phyloP scores from a whole-genome alignment of 35 echinoderm and acorn worm genomes.

The Apostichopus parvimensis region DNA sequence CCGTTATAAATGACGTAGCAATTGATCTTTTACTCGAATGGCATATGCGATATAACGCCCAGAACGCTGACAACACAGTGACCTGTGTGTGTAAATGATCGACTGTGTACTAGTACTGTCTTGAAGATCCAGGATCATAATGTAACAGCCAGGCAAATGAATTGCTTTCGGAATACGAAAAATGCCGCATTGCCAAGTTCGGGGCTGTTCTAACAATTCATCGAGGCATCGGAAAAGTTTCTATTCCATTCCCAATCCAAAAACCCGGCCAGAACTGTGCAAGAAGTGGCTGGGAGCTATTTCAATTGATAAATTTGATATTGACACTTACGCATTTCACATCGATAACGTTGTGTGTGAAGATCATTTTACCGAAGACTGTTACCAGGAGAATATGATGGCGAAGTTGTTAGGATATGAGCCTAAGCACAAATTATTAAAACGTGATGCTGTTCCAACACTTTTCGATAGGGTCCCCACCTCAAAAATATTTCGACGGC shows the following conservation, averaged over 20 bases:
- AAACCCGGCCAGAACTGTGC: constrained; percentile 17
- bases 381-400: constrained; percentile 35
- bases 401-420: constrained; percentile 35
- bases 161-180: background rate
- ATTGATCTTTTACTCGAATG: constrained; percentile 15
- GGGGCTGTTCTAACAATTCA: constrained; percentile 32
- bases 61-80: no score
- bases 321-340: constrained; percentile 12
- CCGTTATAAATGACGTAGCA: constrained; percentile 17
- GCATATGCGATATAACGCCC: no score
- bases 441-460: constrained; percentile 9
- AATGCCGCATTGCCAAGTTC: constrained; percentile 41
- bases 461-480: background rate
- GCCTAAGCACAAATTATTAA: constrained; percentile 42
- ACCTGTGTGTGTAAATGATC: no score
- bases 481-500: background rate
- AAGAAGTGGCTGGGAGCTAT: constrained; percentile 18
- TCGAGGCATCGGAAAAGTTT: constrained; percentile 28
- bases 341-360: constrained; percentile 41
- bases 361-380: constrained; percentile 18
- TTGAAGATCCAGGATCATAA: no score
- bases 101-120: no score
- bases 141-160: no score
- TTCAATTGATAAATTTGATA: constrained; percentile 27
- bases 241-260: constrained; percentile 32